These are phyloP conservation scores for Parnassius glacialis DNA, from an alignment of 2,888 invertebrate genomes.

Conservation along the genomic window DNA sequence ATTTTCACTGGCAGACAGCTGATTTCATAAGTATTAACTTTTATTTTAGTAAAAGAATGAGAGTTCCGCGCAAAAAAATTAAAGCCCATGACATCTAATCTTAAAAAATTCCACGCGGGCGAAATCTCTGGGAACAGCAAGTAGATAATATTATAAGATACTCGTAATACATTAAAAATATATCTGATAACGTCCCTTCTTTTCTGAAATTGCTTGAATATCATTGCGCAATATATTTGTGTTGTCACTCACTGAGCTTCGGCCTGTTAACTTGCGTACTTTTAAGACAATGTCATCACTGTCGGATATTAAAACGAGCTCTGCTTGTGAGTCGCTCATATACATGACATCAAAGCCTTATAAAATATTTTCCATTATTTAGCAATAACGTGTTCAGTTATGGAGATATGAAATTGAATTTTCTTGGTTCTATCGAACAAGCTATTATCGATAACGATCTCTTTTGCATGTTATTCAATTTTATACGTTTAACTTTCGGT, in stretches of 20 bases:
- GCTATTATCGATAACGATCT: slow-evolving; percentile 23
- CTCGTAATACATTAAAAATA: no score
- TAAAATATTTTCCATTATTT: slow-evolving; percentile 22
- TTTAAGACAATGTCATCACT: slow-evolving; percentile 2
- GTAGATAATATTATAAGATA: no score
- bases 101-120: no score
- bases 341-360: slow-evolving; percentile 10
- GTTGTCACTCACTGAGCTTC: background rate
- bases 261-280: background rate
- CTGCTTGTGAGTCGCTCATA: slow-evolving; percentile 7
- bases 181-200: no score
- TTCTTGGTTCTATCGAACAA: slow-evolving; percentile 18
- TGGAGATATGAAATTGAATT: slow-evolving; percentile 22
- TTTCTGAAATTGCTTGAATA: no score
- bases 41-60: no score
- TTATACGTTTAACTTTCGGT: slow-evolving; percentile 15
- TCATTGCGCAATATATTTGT: no score
- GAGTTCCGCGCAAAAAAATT: no score
- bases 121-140: no score
- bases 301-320: slow-evolving; percentile 3
- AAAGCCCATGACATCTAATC: no score
- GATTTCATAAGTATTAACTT: no score
- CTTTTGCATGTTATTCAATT: slow-evolving; percentile 25
- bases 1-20: no score
- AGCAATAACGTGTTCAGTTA: slow-evolving; percentile 24